These are phyloP conservation scores for Magallana ariakensis DNA, from an alignment of 1,140 invertebrate genomes.

Conservation along the genomic window DNA sequence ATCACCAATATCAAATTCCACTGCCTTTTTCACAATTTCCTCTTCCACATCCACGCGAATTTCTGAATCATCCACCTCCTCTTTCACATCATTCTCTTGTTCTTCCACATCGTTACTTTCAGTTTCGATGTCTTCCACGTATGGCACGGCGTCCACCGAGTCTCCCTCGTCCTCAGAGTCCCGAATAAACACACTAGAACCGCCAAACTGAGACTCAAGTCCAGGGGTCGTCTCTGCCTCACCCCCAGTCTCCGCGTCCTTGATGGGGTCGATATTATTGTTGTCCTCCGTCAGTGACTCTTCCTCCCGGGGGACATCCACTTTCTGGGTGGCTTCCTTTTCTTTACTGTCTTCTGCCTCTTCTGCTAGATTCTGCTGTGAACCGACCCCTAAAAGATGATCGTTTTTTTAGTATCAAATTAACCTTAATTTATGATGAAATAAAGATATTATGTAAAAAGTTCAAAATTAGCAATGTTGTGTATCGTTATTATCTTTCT, in stretches of 20 bases:
- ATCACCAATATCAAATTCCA: background rate
- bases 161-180: constrained; percentile 35
- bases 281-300: constrained; percentile 20
- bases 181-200: constrained; percentile 13
- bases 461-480: no score
- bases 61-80: constrained; percentile 24
- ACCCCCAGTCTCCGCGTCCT: background rate
- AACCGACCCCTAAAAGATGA: constrained; percentile 28
- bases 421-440: no score
- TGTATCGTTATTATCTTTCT: no score
- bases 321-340: constrained; percentile 11
- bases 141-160: background rate
- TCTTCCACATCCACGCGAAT: background rate
- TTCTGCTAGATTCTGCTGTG: constrained; percentile 35
- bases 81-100: background rate
- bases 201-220: constrained; percentile 18
- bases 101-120: background rate
- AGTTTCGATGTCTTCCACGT: background rate
- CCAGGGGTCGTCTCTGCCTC: background rate
- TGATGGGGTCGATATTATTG: background rate
- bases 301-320: background rate
- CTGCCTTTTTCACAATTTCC: background rate
- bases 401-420: no score
- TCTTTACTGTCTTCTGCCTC: background rate
- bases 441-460: no score